A percentile compares a stretch with the other conserved stretches of the same genome.
Conservation (phyloP, 2,113 vertebrate species). For the Xiphorhynchus elegans region DNA sequence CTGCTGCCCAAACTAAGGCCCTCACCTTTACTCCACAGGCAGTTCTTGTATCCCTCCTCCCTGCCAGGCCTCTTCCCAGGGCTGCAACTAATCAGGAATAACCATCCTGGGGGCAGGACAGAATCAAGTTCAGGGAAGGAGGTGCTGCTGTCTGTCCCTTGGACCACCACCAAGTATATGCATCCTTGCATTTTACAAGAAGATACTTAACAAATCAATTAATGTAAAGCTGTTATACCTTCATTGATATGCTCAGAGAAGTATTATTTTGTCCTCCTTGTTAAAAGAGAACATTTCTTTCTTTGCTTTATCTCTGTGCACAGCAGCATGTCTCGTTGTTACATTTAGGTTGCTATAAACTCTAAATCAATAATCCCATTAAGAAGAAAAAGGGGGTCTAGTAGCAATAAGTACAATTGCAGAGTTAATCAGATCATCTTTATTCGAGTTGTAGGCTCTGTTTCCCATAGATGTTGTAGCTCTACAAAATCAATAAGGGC, state of each 20-base stretch:
- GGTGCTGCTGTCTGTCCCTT: background rate
- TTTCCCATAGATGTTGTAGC: background rate
- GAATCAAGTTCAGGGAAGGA: background rate
- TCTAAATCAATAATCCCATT: slow-evolving; percentile 64
- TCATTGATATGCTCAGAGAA: background rate
- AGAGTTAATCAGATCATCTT: slow-evolving; percentile 60
- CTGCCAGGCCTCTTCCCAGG: background rate
- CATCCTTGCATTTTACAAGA: background rate
- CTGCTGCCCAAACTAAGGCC: background rate
- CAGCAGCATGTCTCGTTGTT: background rate
- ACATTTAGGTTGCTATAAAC: background rate
- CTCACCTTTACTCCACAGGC: no score
- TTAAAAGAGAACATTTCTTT: background rate
- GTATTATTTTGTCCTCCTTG: background rate
- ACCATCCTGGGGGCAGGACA: background rate
- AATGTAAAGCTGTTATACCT: background rate
- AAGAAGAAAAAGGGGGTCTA: slow-evolving; percentile 12
- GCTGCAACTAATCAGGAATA: background rate
- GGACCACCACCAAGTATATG: background rate
- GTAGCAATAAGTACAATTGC: slow-evolving; percentile 56
- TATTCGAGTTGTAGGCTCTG: background rate
- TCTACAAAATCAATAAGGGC: background rate
- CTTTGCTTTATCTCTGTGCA: background rate
- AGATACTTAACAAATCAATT: background rate
- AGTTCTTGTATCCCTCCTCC: background rate